Conservation (phyloP, 53 echinoderm and acorn worm genomes). For the Holothuria leucospilota region DNA sequence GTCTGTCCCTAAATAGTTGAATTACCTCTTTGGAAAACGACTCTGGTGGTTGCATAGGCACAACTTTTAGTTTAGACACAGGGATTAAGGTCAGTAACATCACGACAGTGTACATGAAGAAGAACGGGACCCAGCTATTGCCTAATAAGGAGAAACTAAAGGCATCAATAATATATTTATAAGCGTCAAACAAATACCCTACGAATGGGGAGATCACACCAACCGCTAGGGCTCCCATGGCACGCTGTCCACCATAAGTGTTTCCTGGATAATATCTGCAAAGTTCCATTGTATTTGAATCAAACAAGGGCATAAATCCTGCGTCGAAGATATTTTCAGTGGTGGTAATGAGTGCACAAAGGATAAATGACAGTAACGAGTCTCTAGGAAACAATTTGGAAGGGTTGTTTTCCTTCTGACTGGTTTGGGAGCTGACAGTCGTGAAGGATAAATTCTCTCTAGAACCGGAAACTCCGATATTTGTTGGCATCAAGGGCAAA, state of each 20-base stretch:
- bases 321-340: conserved; percentile 6
- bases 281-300: conserved; percentile 14
- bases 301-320: conserved; percentile 1
- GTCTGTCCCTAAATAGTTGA: conserved; percentile 43
- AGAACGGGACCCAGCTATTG: background rate
- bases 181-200: background rate
- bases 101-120: background rate
- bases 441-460: background rate
- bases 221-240: conserved; percentile 14
- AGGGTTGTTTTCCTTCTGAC: background rate
- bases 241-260: conserved; percentile 10
- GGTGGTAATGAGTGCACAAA: background rate
- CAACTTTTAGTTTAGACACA: background rate
- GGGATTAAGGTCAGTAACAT: background rate
- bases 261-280: background rate
- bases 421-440: background rate
- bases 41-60: conserved; percentile 17
- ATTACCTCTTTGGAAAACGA: conserved; percentile 60
- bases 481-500: background rate
- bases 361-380: background rate
- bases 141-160: background rate
- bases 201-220: conserved; percentile 4
- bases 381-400: background rate
- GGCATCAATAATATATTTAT: background rate
- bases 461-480: background rate